Evolutionary conservation across 2,113 vertebrate species (phyloP).

Genomic region (Triplophysa dalaica): DNA sequence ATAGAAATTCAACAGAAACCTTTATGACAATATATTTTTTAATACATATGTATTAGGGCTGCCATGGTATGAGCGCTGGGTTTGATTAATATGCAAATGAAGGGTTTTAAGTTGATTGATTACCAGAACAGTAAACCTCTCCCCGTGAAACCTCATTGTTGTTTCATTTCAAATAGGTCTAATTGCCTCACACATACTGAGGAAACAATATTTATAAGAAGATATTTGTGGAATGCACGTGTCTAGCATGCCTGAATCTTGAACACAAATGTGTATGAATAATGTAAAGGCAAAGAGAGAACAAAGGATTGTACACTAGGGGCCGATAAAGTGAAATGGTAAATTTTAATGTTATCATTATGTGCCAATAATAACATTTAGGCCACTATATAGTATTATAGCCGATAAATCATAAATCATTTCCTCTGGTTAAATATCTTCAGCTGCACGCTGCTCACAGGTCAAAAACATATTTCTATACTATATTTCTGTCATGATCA

Average conservation of each 20-base stretch:
- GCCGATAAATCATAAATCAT: too few species aligned
- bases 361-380: too few species aligned
- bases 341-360: too few species aligned
- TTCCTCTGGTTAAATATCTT: too few species aligned
- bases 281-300: background rate
- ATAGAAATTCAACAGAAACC: background rate
- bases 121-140: slow-evolving; percentile 41
- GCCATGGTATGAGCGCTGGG: slow-evolving; percentile 9
- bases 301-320: background rate
- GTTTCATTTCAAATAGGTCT: slow-evolving; percentile 43
- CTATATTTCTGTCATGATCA: too few species aligned
- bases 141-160: slow-evolving; percentile 12
- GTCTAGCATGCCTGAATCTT: slow-evolving; percentile 19
- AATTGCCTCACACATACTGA: slow-evolving; percentile 32
- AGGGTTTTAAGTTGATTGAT: slow-evolving; percentile 55
- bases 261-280: slow-evolving; percentile 7
- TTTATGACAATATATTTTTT: slow-evolving; percentile 17
- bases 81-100: slow-evolving; percentile 57
- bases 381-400: too few species aligned
- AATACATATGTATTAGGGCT: slow-evolving; percentile 5
- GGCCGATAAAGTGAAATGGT: background rate
- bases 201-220: slow-evolving; percentile 25
- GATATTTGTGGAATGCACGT: slow-evolving; percentile 30
- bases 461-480: too few species aligned
- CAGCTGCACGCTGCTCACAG: too few species aligned